phyloP scores from a whole-genome alignment of 2,888 invertebrate genomes.

The Harpalus rubripes region DNA sequence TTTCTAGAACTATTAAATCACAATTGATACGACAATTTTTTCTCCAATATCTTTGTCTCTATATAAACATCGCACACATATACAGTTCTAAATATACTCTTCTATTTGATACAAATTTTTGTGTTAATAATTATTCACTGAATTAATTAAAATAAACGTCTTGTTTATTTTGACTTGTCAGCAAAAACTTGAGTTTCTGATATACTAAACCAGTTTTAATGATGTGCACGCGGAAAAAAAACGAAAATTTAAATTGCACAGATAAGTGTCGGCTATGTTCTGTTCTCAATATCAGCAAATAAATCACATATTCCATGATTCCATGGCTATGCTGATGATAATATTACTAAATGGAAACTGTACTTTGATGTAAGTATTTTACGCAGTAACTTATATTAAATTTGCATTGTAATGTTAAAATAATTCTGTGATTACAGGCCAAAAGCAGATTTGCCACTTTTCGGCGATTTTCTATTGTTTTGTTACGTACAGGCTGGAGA shows the following conservation, averaged over 20 bases:
- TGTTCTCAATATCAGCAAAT: slow-evolving; percentile 28
- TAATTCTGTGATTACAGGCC: no score
- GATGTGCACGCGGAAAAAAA: slow-evolving; percentile 13
- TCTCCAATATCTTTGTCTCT: not conserved
- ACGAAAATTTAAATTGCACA: slow-evolving; percentile 18
- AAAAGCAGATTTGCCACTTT: no score
- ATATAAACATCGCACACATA: not conserved
- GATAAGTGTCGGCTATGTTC: not conserved
- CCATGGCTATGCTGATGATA: slow-evolving; percentile 32
- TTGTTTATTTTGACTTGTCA: slow-evolving; percentile 38
- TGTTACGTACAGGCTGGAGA: no score
- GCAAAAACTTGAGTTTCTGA: not conserved
- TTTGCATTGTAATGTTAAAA: not conserved
- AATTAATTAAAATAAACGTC: slow-evolving; percentile 17
- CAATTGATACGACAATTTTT: not conserved
- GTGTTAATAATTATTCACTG: slow-evolving; percentile 1
- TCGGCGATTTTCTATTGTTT: no score
- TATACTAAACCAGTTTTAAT: slow-evolving; percentile 35
- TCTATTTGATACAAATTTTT: slow-evolving; percentile 10
- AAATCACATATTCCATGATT: slow-evolving; percentile 36
- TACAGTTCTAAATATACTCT: slow-evolving; percentile 13
- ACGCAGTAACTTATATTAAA: slow-evolving; percentile 4
- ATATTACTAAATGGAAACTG: not conserved
- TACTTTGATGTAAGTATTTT: slow-evolving; percentile 2
- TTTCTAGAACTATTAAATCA: not conserved